Percentiles rank a stretch among this genome's conserved stretches.
Evolutionary conservation across 2,797 vertebrate species (phyloP).

Genomic region (Neosilurus hyrtlii): DNA sequence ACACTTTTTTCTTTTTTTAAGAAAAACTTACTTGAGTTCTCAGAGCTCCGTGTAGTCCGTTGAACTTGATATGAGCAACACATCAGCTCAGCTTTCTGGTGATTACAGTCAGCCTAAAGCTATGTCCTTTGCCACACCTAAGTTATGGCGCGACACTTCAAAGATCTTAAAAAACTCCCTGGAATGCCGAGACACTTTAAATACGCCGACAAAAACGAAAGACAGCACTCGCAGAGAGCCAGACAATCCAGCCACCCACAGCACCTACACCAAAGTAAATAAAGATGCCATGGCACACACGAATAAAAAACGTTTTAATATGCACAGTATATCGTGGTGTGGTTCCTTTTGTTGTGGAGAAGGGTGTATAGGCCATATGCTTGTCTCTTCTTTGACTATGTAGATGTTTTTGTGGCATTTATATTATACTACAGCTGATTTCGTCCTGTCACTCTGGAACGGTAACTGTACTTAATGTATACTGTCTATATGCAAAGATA

Average conservation of each 20-base stretch:
- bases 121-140: slow-evolving; percentile 48
- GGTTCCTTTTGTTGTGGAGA: slow-evolving; percentile 15
- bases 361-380: slow-evolving; percentile 4
- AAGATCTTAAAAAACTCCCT: slow-evolving; percentile 41
- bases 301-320: slow-evolving; percentile 36
- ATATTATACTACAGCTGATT: background rate
- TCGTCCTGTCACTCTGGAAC: background rate
- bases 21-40: slow-evolving; percentile 24
- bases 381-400: background rate
- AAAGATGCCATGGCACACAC: slow-evolving; percentile 46
- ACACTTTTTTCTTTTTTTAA: background rate
- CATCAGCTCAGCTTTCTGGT: slow-evolving; percentile 6
- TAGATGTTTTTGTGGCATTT: background rate
- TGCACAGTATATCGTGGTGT: slow-evolving; percentile 28
- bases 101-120: slow-evolving; percentile 46
- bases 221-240: slow-evolving; percentile 46
- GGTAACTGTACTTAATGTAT: background rate
- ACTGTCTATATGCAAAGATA: background rate
- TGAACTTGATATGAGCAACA: slow-evolving; percentile 24
- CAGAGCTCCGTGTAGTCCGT: slow-evolving; percentile 2
- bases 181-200: slow-evolving; percentile 53
- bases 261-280: slow-evolving; percentile 52
- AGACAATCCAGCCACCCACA: slow-evolving; percentile 54
- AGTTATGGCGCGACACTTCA: slow-evolving; percentile 43
- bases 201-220: slow-evolving; percentile 49